phyloP scores from a whole-genome alignment of 2,888 invertebrate species.

The Notodonta ziczac region DNA sequence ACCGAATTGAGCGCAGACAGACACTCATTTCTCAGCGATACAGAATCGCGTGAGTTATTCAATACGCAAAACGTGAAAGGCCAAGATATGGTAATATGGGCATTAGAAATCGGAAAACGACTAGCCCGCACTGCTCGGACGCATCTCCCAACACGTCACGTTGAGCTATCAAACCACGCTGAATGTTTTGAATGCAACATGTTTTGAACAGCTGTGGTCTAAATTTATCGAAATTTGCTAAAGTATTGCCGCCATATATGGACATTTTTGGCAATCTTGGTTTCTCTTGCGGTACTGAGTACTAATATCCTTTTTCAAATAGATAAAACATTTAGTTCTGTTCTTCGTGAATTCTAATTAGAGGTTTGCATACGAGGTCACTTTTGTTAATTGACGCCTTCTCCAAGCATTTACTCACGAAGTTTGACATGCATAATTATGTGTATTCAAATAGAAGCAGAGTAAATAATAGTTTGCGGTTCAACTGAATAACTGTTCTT shows the following conservation, averaged over 20 bases:
- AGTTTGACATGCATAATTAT: constrained; percentile 1
- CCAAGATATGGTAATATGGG: constrained; percentile 73
- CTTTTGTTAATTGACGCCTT: neutral
- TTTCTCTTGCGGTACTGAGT: neutral
- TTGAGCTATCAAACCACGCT: constrained; percentile 39
- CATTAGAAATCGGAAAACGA: constrained; percentile 76
- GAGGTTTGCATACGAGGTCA: neutral
- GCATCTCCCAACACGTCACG: constrained; percentile 34
- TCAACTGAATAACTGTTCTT: too few relatives aligned
- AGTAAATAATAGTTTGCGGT: too few relatives aligned
- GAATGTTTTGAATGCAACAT: constrained; percentile 22
- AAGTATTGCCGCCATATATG: neutral
- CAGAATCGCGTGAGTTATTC: constrained; percentile 63
- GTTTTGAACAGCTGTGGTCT: constrained; percentile 35
- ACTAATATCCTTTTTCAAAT: neutral
- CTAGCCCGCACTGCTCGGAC: constrained; percentile 48
- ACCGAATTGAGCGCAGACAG: neutral
- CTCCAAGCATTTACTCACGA: neutral
- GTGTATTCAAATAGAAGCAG: too few relatives aligned
- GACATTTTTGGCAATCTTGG: neutral
- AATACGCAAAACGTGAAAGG: constrained; percentile 71
- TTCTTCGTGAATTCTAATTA: neutral
- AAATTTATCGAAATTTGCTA: constrained; percentile 6
- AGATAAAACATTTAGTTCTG: neutral
- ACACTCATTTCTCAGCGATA: constrained; percentile 14